Conservation (phyloP, 2,113 vertebrate genomes). For the Dascyllus trimaculatus region DNA sequence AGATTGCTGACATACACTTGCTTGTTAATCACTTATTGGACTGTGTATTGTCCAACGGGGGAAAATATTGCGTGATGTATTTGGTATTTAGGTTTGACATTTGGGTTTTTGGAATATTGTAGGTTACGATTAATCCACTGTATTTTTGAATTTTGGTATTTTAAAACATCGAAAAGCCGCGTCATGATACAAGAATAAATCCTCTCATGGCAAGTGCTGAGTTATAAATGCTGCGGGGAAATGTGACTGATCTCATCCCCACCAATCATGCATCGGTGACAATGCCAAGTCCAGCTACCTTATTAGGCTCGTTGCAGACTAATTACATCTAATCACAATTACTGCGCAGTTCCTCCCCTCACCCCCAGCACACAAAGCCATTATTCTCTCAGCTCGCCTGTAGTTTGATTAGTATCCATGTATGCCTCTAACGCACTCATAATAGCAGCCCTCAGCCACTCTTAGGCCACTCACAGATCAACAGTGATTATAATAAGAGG, state of each 20-base stretch:
- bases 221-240: conserved; percentile 25
- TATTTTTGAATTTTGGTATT: background rate
- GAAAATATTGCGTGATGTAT: background rate
- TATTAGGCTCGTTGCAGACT: conserved; percentile 70
- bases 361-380: conserved; percentile 69
- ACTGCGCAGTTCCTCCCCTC: conserved; percentile 52
- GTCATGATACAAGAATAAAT: background rate
- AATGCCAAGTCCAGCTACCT: conserved; percentile 57
- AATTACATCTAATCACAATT: conserved; percentile 80
- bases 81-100: too few species aligned
- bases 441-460: conserved; percentile 76
- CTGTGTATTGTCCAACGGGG: background rate
- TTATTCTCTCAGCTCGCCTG: conserved; percentile 72
- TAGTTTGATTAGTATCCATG: conserved; percentile 81
- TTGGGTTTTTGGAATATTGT: background rate
- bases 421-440: conserved; percentile 72
- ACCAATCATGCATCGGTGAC: conserved; percentile 59
- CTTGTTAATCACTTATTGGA: background rate
- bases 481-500: conserved; percentile 78
- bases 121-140: background rate
- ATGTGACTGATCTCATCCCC: conserved; percentile 51
- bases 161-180: background rate
- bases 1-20: background rate
- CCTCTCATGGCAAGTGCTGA: conserved; percentile 23
- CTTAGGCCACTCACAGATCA: conserved; percentile 78